These are phyloP conservation scores for Bhutanitis thaidina DNA, from an alignment of 2,888 invertebrate species.

Conservation along the genomic window DNA sequence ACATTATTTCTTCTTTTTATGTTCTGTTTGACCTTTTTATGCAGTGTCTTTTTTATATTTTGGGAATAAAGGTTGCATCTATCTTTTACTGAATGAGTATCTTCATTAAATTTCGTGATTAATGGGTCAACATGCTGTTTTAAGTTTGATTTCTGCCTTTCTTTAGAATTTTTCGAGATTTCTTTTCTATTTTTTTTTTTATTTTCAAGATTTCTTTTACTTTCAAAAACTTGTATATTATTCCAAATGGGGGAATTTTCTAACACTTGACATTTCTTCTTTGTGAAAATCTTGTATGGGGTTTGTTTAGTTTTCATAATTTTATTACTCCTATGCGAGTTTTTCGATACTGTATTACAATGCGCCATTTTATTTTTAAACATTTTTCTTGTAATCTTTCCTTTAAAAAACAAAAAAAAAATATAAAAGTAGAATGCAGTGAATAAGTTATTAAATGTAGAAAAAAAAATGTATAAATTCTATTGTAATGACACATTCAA, in stretches of 20 bases:
- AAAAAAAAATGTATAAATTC: too few relatives aligned
- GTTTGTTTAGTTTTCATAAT: neutral
- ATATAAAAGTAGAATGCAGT: neutral
- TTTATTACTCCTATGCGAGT: neutral
- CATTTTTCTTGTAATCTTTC: slow-evolving; percentile 51
- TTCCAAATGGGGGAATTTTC: neutral
- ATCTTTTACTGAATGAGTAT: slow-evolving; percentile 29
- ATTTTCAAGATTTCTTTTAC: neutral
- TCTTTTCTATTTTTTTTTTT: neutral
- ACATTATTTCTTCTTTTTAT: neutral
- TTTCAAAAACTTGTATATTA: neutral
- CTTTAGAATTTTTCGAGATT: slow-evolving; percentile 3
- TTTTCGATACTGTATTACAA: neutral
- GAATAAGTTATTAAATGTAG: too few relatives aligned
- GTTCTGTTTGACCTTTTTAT: neutral
- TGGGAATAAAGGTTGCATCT: slow-evolving; percentile 31
- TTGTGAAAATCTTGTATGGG: neutral
- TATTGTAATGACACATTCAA: too few relatives aligned
- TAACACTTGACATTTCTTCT: neutral
- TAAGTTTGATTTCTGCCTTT: slow-evolving; percentile 13
- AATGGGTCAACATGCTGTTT: slow-evolving; percentile 19
- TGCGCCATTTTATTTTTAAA: slow-evolving; percentile 24
- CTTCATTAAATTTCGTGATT: slow-evolving; percentile 30
- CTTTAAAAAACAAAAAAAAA: slow-evolving; percentile 30
- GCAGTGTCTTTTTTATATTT: slow-evolving; percentile 22